Evolutionary conservation across 2,888 invertebrate genomes (phyloP).

Genomic region (Athalia rosae): DNA sequence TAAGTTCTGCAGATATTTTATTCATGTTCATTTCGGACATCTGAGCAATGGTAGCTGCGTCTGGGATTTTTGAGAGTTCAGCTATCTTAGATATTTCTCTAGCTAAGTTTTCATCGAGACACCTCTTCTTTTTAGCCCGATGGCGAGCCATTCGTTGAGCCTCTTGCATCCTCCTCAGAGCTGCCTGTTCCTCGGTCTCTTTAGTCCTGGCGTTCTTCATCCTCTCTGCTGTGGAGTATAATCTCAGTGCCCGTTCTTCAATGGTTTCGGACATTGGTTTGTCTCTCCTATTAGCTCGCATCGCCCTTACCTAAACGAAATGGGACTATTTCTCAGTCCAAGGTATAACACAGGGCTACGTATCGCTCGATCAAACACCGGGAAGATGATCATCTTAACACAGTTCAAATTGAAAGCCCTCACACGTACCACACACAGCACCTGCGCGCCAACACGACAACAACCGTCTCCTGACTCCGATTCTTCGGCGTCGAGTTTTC

Average conservation of each 20-base stretch:
- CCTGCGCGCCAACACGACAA: conserved; percentile 66
- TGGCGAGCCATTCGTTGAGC: conserved; percentile 72
- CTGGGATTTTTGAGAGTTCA: conserved; percentile 70
- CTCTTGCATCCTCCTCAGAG: conserved; percentile 70
- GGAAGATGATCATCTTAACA: conserved; percentile 56
- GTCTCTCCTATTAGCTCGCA: conserved; percentile 61
- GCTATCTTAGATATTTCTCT: conserved; percentile 71
- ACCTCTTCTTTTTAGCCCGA: conserved; percentile 71
- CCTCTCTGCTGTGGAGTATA: conserved; percentile 66
- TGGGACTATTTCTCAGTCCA: conserved; percentile 58
- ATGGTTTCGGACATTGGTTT: conserved; percentile 67
- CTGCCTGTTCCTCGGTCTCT: conserved; percentile 70
- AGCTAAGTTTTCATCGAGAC: conserved; percentile 70
- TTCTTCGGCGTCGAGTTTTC: conserved; percentile 45
- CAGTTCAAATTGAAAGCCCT: conserved; percentile 47
- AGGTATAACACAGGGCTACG: conserved; percentile 54
- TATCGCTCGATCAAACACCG: conserved; percentile 46
- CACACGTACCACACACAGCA: conserved; percentile 52
- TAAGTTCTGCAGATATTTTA: conserved; percentile 71
- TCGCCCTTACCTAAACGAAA: conserved; percentile 61
- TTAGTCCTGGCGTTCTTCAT: conserved; percentile 71
- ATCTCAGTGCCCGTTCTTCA: conserved; percentile 67
- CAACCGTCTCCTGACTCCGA: conserved; percentile 59
- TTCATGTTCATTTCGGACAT: conserved; percentile 73
- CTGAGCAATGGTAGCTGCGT: conserved; percentile 69